These are phyloP conservation scores for Boloria selene DNA, from an alignment of 2,888 invertebrate genomes.

Conservation along the genomic window DNA sequence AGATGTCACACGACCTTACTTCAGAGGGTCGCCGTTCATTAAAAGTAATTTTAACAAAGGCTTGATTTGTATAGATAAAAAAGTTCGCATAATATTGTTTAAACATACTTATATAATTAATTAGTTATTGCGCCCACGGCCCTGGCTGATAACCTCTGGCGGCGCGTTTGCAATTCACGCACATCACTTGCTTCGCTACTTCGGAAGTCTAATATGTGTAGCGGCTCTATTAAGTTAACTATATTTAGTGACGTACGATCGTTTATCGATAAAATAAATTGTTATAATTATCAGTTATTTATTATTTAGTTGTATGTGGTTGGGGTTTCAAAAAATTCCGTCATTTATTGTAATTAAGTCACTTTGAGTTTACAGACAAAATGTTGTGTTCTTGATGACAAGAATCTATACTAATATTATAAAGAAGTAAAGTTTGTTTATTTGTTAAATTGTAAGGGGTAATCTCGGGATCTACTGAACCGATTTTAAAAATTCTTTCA, in stretches of 20 bases:
- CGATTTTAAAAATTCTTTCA: no score
- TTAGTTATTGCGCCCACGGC: constrained; percentile 28
- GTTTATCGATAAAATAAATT: neutral
- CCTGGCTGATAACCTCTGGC: constrained; percentile 33
- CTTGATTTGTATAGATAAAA: constrained; percentile 11
- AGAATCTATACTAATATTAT: no score
- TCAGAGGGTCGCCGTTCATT: neutral
- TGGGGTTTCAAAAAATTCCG: no score
- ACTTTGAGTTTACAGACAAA: no score
- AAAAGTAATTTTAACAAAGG: constrained; percentile 11
- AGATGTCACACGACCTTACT: no score
- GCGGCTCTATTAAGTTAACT: constrained; percentile 37
- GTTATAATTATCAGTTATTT: neutral
- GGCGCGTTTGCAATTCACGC: constrained; percentile 25
- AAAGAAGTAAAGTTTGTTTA: no score
- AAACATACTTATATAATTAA: constrained; percentile 27
- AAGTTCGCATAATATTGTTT: constrained; percentile 6
- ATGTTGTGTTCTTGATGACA: no score
- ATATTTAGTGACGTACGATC: constrained; percentile 27
- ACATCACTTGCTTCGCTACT: constrained; percentile 26
- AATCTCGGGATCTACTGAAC: no score
- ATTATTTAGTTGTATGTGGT: neutral
- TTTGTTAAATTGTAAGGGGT: no score
- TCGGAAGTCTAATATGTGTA: constrained; percentile 38
- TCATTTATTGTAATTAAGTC: no score